phyloP scores from a whole-genome alignment of 2,888 invertebrate species.

The Sceliomorpha sp. region DNA sequence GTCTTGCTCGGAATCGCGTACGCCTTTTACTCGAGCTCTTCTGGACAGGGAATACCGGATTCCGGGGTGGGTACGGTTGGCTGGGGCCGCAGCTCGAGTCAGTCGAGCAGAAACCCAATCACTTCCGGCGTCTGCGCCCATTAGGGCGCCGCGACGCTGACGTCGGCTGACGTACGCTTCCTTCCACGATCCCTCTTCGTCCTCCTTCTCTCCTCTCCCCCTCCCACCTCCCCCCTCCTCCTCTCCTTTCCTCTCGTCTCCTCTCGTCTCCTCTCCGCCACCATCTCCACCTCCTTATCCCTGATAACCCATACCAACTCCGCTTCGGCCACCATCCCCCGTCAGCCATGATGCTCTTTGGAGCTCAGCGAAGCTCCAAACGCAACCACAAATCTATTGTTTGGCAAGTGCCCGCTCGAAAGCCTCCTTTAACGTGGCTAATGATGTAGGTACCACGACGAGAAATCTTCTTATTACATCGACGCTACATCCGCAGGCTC shows the following conservation, averaged over 20 bases:
- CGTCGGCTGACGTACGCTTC: constrained; percentile 79
- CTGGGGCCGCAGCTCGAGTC: constrained; percentile 72
- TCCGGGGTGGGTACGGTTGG: constrained; percentile 64
- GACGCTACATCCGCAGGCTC: not conserved
- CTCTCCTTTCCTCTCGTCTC: constrained; percentile 33
- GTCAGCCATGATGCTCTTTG: constrained; percentile 52
- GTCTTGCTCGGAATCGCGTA: constrained; percentile 58
- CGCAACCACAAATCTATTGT: constrained; percentile 77
- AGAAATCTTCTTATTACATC: constrained; percentile 43
- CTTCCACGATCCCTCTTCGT: too few species aligned
- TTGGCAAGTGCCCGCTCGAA: constrained; percentile 73
- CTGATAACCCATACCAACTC: constrained; percentile 54
- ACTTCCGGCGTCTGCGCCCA: constrained; percentile 83
- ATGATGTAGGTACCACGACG: constrained; percentile 65
- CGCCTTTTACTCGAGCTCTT: constrained; percentile 58
- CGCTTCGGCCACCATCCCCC: constrained; percentile 48
- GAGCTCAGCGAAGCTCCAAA: constrained; percentile 67
- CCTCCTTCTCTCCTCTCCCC: constrained; percentile 21
- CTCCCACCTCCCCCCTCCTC: constrained; percentile 9
- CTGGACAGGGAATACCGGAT: constrained; percentile 61
- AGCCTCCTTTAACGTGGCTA: constrained; percentile 67
- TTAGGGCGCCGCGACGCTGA: constrained; percentile 82
- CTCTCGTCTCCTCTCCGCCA: too few species aligned
- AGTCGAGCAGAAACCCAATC: constrained; percentile 83
- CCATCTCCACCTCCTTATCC: too few species aligned